phyloP scores from a whole-genome alignment of 2,797 vertebrate genomes.

The Pitangus sulphuratus region DNA sequence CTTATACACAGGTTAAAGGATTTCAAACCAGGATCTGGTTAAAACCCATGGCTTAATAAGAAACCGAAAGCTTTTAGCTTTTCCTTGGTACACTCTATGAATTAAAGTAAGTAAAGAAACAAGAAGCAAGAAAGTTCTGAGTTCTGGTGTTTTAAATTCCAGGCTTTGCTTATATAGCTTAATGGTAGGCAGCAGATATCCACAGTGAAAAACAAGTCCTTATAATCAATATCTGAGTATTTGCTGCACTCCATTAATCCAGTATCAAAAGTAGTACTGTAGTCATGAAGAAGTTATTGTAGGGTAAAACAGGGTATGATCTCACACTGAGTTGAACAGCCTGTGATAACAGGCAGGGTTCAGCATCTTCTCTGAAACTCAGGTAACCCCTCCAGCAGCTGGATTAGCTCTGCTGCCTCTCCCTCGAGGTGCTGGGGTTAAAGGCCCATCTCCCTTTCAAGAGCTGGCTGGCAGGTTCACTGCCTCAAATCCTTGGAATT shows the following conservation, averaged over 20 bases:
- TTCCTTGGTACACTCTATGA: neutral
- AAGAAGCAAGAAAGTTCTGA: neutral
- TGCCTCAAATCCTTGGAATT: neutral
- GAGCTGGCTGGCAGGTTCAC: neutral
- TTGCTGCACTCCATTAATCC: slow-evolving; percentile 15
- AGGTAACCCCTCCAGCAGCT: neutral
- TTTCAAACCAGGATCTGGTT: neutral
- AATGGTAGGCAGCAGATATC: neutral
- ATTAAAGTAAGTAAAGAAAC: neutral
- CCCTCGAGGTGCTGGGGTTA: neutral
- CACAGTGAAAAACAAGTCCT: slow-evolving; percentile 16
- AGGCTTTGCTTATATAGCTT: neutral
- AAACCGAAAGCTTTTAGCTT: neutral
- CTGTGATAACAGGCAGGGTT: neutral
- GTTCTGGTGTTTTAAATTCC: neutral
- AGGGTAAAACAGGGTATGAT: neutral
- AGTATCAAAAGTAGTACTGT: neutral
- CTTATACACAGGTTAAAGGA: neutral
- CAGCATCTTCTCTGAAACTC: neutral
- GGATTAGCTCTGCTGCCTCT: neutral
- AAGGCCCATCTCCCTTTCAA: neutral
- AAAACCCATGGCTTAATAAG: neutral
- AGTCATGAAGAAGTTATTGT: neutral
- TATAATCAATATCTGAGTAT: slow-evolving; percentile 8
- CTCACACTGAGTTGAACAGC: neutral